Base-by-base conservation (phyloP, 1,140 invertebrate genomes). In the Ericerus pela region DNA sequence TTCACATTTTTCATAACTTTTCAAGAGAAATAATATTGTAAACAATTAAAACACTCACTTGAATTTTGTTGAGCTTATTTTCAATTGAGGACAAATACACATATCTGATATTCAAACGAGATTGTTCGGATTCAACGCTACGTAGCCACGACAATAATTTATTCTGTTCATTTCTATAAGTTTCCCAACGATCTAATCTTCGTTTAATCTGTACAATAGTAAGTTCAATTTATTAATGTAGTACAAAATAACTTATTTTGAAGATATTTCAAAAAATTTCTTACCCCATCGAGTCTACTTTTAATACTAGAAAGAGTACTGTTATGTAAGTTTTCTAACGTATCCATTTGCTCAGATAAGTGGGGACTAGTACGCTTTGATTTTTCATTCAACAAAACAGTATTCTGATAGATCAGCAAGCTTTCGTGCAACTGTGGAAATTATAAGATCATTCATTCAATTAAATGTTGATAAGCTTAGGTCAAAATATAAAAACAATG, bases 281-380 rank as follows among this genome's bases (percentile, higher is more conserved):
- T 53, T 30, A 63, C 79, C 60, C 83, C 78, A 36, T 75, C 73
- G 62, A 91, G 86, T 59, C 87, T 74, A 55, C 89, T 84, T 66
- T 84, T 82, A 58, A 91, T 86, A 60, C 79, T 74, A 0, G 81
- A 77, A 10, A 91, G 67, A 0, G 87, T 88, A 71, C 88, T 85
- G 66, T 88, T 88, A 70, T 93, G 89, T 6, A 87, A 73, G 62
- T 87, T 85, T 0, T 84, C 85, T 47, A 94, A 71, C 0, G 78
- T 75, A 61, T 83, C 81, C 60, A 91, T 85, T 62, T 88, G 79
- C 63, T 85, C 80, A 51, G 77, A 76, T 5, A 82, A 68, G 14
- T 73, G 73, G 0, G 71, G 61, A 51, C 72, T 69, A 11, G 59
- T 24, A 24, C 20, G 2, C 26, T 47, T 47, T 10, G 41, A 24